A percentile compares a stretch with the other conserved stretches of the same genome.
phyloP scores from a whole-genome alignment of 2,113 vertebrate species.

The Microtus oregoni region DNA sequence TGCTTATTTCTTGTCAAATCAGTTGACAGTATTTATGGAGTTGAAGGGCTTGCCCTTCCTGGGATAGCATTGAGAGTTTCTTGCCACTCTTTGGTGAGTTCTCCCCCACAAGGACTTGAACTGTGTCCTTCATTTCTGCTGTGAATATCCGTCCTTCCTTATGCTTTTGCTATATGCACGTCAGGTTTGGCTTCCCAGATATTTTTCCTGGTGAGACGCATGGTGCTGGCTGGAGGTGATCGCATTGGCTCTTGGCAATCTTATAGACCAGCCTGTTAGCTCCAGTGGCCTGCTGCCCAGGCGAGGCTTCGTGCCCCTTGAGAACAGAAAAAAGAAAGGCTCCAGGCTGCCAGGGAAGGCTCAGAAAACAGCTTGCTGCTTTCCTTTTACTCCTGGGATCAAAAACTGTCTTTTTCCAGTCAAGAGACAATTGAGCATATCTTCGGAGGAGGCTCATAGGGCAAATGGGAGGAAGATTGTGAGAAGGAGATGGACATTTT shows the following conservation, averaged over 20 bases:
- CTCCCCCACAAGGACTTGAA: not conserved
- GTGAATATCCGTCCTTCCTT: no score
- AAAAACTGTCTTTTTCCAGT: not conserved
- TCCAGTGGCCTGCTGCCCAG: not conserved
- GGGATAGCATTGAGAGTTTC: not conserved
- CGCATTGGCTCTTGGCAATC: not conserved
- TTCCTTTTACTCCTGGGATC: not conserved
- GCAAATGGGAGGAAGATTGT: not conserved
- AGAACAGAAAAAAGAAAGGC: not conserved
- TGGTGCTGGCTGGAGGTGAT: not conserved
- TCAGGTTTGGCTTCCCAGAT: not conserved
- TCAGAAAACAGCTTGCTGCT: not conserved
- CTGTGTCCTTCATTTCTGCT: rapidly evolving
- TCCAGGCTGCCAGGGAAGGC: not conserved
- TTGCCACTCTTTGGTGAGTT: rapidly evolving
- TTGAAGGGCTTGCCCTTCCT: not conserved
- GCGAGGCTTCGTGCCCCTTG: not conserved
- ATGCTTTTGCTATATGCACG: not conserved
- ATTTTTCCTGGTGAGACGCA: not conserved
- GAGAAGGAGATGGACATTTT: not conserved
- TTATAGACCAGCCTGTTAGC: not conserved
- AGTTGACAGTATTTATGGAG: not conserved
- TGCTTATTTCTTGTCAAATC: not conserved
- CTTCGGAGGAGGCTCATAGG: not conserved
- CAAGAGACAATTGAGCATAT: not conserved